phyloP scores from a whole-genome alignment of 1,140 invertebrate genomes.

The Druon quercuslanigerum region DNA sequence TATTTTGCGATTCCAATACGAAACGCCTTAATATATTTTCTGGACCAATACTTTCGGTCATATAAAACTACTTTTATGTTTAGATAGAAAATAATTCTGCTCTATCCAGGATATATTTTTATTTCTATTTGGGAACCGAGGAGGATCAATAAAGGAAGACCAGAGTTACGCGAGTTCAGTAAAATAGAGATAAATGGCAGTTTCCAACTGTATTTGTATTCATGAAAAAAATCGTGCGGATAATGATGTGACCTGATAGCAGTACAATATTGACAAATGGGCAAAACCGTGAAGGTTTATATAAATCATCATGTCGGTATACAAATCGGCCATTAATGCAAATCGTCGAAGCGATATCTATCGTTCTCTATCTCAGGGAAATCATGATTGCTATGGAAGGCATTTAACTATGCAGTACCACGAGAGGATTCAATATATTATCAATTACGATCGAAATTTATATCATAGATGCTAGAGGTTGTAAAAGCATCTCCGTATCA shows the following conservation, averaged over 20 bases:
- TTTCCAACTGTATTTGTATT: not conserved
- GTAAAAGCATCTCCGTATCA: not conserved
- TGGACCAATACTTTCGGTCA: not conserved
- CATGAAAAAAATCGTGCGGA: not conserved
- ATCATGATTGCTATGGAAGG: constrained; percentile 23
- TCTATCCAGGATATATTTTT: not conserved
- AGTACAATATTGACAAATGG: constrained; percentile 25
- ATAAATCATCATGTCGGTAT: constrained; percentile 24
- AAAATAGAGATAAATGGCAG: constrained; percentile 12
- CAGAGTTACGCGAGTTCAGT: not conserved
- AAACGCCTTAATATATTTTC: not conserved
- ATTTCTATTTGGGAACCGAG: not conserved
- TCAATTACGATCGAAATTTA: constrained; percentile 30
- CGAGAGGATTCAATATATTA: constrained; percentile 27
- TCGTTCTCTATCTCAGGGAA: constrained; percentile 24
- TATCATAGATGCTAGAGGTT: constrained; percentile 8
- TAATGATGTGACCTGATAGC: constrained; percentile 28
- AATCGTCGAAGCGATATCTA: constrained; percentile 26
- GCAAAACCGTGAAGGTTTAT: constrained; percentile 22
- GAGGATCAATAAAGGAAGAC: not conserved
- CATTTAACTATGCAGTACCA: constrained; percentile 21
- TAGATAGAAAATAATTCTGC: not conserved
- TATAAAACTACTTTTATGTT: not conserved
- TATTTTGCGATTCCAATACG: too few species aligned
- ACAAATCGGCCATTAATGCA: constrained; percentile 29